A percentile compares a stretch with the other conserved stretches of the same genome.
phyloP scores from a whole-genome alignment of 2,888 invertebrate species.

The Stomorhina lunata region DNA sequence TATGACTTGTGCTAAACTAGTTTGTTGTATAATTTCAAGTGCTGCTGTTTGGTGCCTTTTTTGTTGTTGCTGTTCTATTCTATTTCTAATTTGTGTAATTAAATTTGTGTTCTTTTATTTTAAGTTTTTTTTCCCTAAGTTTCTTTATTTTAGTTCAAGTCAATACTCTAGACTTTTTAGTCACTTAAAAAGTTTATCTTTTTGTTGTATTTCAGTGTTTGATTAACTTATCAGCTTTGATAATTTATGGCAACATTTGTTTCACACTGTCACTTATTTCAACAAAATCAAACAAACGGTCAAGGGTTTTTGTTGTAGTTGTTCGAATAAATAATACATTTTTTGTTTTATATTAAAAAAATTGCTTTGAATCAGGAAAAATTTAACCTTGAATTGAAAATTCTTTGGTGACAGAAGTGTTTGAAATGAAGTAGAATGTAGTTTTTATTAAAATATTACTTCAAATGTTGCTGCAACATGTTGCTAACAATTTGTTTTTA shows the following conservation, averaged over 20 bases:
- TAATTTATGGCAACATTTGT: not conserved
- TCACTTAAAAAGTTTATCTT: not conserved
- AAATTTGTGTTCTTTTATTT: conserved; percentile 6
- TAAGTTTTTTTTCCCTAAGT: too few species aligned
- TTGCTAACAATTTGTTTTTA: too few species aligned
- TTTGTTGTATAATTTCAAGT: conserved; percentile 44
- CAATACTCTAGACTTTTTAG: not conserved
- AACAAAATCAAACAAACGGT: not conserved
- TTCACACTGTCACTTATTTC: not conserved
- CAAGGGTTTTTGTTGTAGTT: not conserved
- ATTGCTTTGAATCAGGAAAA: not conserved
- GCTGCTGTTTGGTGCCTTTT: not conserved
- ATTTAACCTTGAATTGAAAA: not conserved
- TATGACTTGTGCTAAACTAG: conserved; percentile 50
- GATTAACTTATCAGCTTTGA: conserved; percentile 11
- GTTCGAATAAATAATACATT: not conserved
- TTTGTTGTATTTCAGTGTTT: not conserved
- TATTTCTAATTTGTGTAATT: conserved; percentile 32
- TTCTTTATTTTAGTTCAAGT: not conserved
- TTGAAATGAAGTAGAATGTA: too few species aligned
- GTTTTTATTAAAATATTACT: too few species aligned
- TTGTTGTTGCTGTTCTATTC: not conserved
- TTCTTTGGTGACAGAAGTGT: not conserved
- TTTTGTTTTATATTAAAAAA: not conserved
- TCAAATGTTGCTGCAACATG: too few species aligned